phyloP scores from a whole-genome alignment of 2,113 vertebrate species.

The Piprites chloris region DNA sequence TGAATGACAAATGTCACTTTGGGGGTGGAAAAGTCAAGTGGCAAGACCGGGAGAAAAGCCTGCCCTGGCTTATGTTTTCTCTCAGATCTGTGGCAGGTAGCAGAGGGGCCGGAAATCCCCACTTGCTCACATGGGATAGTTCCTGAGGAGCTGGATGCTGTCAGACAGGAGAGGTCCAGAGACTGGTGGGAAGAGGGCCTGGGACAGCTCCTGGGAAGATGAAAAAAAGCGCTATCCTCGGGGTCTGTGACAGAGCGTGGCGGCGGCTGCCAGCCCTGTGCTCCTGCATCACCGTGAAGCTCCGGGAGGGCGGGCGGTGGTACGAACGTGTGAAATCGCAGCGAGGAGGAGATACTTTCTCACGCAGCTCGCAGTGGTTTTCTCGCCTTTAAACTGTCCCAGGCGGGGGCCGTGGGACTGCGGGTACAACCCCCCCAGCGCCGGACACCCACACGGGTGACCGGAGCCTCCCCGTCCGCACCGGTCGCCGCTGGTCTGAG shows the following conservation, averaged over 20 bases:
- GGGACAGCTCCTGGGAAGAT: background rate
- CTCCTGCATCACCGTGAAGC: background rate
- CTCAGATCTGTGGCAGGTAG: background rate
- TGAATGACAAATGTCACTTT: background rate
- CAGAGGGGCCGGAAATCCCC: background rate
- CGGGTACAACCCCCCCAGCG: background rate
- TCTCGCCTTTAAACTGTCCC: background rate
- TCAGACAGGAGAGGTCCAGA: background rate
- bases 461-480: background rate
- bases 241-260: background rate
- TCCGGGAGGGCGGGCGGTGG: background rate
- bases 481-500: background rate
- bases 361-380: background rate
- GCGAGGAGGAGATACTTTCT: background rate
- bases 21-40: background rate
- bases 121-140: background rate
- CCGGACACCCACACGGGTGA: background rate
- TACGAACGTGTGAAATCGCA: background rate
- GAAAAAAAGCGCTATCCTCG: background rate
- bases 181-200: background rate
- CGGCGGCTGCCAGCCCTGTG: background rate
- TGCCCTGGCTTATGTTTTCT: background rate
- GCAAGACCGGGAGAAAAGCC: background rate
- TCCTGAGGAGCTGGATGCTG: background rate
- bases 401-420: background rate